Base-by-base conservation (phyloP, 2,113 vertebrate genomes). In the Alectura lathami region DNA sequence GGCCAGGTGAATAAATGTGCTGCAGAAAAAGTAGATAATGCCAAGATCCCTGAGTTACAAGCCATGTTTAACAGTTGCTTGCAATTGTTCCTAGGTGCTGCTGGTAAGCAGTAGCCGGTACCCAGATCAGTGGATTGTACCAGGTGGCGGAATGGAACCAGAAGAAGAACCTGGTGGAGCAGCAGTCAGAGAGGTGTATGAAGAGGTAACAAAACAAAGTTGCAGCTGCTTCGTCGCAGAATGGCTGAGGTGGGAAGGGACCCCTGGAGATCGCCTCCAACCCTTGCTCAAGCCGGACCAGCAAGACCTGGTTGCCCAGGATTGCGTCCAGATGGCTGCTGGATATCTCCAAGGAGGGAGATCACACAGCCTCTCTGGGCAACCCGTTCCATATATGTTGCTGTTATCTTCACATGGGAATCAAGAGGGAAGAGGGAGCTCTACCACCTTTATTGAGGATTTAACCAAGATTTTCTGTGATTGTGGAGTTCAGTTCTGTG, bases 81-180 rank as follows among this genome's bases (percentile, higher is more conserved):
- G 83, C 59, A 54, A 89, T 95, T 92, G 48, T 84, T 96, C 96
- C 4, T 91, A 99, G 99, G 98, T 99, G 77, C 96, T 99, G 82
- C 96, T 99, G 88, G 99, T 99, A 78, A 99, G 99, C 95, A 99
- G 99, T 94, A 99, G 99, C 97, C 98, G 98, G 53, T 98, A 99
- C 48, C 99, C 99, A 64, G 98, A 99, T 95, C 98, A 99, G 54
- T 99, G 99, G 99, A 99, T 99, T 91, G 98, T 99, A 63, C 99
- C 99, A 1, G 99, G 99, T 82, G 99, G 98, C 91, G 98, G 99
- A 57, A 99, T 99, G 99, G 99, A 99, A 94, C 99, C 99, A 4
- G 98, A 99, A 94, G 99, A 99, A 72, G 99, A 99, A 84, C 98
- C 99, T 0, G 98, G 98, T 2, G 98, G 98, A 43, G 98, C 99